phyloP scores from a whole-genome alignment of 1,140 invertebrate species.

The Drosophila subobscura region DNA sequence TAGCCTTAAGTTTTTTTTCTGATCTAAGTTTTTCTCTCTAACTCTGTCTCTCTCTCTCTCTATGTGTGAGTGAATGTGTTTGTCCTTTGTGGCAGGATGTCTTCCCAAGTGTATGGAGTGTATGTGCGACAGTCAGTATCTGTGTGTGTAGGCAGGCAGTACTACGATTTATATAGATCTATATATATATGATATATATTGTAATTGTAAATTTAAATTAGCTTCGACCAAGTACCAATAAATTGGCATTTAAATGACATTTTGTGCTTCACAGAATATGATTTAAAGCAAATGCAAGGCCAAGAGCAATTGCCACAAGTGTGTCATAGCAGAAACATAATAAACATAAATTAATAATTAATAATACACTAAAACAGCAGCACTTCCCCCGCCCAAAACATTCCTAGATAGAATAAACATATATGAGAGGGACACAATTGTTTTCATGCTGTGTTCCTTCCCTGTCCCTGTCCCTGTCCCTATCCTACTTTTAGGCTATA shows the following conservation, averaged over 20 bases:
- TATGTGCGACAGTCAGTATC: constrained; percentile 37
- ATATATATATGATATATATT: constrained; percentile 43
- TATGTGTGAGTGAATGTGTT: constrained; percentile 39
- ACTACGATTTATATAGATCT: constrained; percentile 41
- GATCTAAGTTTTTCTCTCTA: constrained; percentile 8
- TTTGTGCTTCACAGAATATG: constrained; percentile 67
- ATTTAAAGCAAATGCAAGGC: constrained; percentile 34
- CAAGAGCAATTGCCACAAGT: constrained; percentile 39
- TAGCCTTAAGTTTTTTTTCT: constrained; percentile 32
- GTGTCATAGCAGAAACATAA: constrained; percentile 59
- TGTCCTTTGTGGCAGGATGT: constrained; percentile 40
- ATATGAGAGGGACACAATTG: neutral
- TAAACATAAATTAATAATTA: constrained; percentile 6
- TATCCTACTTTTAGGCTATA: constrained; percentile 27
- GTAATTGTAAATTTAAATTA: constrained; percentile 64
- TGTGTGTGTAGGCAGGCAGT: constrained; percentile 27
- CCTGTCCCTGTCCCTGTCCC: constrained; percentile 7
- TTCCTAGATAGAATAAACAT: constrained; percentile 36
- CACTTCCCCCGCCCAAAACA: constrained; percentile 15
- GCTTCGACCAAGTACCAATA: constrained; percentile 78
- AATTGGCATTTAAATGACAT: constrained; percentile 80
- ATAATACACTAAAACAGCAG: constrained; percentile 9
- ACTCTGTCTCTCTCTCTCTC: constrained; percentile 9
- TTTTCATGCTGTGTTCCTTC: constrained; percentile 39
- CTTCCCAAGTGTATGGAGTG: constrained; percentile 39